A percentile compares a stretch with the other conserved stretches of the same genome.
phyloP scores from a whole-genome alignment of 2,888 invertebrate genomes.

The Ptilodon capucinus region DNA sequence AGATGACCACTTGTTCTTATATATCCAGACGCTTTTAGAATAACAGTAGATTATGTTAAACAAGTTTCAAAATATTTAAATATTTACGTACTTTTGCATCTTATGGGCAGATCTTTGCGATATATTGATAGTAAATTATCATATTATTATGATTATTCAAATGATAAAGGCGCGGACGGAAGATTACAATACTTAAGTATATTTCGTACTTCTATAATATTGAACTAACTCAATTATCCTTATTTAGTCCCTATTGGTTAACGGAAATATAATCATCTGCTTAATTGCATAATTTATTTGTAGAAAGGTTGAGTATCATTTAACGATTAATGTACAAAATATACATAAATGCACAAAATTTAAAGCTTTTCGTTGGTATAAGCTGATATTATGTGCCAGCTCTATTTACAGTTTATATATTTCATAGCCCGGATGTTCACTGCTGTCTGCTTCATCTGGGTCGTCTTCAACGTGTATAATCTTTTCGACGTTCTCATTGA shows the following conservation, averaged over 20 bases:
- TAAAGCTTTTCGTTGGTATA: background rate
- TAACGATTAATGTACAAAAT: background rate
- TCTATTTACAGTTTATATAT: conserved; percentile 53
- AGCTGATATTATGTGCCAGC: background rate
- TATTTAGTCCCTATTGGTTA: background rate
- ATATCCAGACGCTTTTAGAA: background rate
- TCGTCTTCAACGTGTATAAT: conserved; percentile 75
- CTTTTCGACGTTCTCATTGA: conserved; percentile 81
- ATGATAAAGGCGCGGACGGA: background rate
- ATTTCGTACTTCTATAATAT: too few relatives aligned
- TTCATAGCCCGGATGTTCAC: conserved; percentile 44
- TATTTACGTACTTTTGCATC: background rate
- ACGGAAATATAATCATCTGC: background rate
- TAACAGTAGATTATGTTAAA: background rate
- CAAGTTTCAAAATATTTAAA: background rate
- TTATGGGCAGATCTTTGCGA: background rate
- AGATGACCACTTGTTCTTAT: background rate
- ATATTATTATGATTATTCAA: background rate
- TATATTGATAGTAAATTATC: background rate
- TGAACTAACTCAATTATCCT: background rate
- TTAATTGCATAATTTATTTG: background rate
- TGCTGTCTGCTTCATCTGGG: conserved; percentile 34
- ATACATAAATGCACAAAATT: background rate
- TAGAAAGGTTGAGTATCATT: background rate
- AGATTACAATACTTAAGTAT: background rate